phyloP scores from a whole-genome alignment of 2,888 invertebrate species.

The Drosophila pseudotakahashii region DNA sequence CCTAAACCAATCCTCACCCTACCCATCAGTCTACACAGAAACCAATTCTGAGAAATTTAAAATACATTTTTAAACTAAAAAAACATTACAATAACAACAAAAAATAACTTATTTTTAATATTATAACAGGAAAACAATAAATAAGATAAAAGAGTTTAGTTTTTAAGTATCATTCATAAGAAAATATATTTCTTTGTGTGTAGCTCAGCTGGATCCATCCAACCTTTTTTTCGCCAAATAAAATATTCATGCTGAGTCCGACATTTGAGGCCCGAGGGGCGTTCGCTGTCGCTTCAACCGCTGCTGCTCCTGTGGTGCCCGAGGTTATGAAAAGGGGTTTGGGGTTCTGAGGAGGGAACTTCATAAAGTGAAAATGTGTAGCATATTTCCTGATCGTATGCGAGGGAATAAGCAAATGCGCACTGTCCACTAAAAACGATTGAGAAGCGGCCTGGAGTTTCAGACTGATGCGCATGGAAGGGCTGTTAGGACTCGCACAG shows the following conservation, averaged over 20 bases:
- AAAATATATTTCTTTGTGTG: background rate
- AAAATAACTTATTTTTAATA: background rate
- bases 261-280: conserved; percentile 57
- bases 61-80: background rate
- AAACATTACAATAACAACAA: too few species aligned
- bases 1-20: conserved; percentile 19
- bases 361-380: conserved; percentile 77
- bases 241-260: conserved; percentile 72
- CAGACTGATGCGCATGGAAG: conserved; percentile 2
- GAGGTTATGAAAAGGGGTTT: conserved; percentile 8
- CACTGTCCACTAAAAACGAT: conserved; percentile 28
- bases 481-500: background rate
- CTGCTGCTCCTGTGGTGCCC: conserved; percentile 40
- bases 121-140: background rate
- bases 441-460: background rate
- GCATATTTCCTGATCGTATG: conserved; percentile 64
- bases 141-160: background rate
- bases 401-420: conserved; percentile 38
- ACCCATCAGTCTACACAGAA: conserved; percentile 5
- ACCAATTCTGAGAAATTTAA: background rate
- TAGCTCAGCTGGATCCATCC: conserved; percentile 43
- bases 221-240: conserved; percentile 65
- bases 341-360: conserved; percentile 35
- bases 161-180: too few species aligned
- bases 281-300: conserved; percentile 44